phyloP scores from a whole-genome alignment of 2,113 vertebrate species.

The Dicerorhinus sumatrensis region DNA sequence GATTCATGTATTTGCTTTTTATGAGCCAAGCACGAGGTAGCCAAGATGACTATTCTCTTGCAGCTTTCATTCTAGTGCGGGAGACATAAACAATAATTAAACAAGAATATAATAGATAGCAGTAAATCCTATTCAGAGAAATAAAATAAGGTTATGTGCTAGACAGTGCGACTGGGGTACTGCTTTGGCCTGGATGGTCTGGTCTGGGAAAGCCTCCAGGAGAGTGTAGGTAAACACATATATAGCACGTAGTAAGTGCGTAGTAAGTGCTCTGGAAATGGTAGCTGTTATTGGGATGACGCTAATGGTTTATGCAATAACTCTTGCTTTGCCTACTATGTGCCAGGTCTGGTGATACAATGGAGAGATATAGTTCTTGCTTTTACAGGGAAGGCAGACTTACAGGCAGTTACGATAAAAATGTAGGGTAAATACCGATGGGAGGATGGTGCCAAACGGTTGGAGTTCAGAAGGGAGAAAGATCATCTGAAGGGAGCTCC shows the following conservation, averaged over 20 bases:
- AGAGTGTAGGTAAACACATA: background rate
- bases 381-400: background rate
- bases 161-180: background rate
- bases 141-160: background rate
- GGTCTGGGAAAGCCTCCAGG: slow-evolving; percentile 3
- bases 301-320: background rate
- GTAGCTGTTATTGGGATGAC: slow-evolving; percentile 45
- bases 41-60: background rate
- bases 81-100: background rate
- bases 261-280: background rate
- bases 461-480: background rate
- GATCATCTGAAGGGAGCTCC: background rate
- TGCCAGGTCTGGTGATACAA: background rate
- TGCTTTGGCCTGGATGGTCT: background rate
- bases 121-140: background rate
- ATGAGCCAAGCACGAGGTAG: background rate
- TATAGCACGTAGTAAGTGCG: no score
- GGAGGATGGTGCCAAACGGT: background rate
- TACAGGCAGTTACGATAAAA: background rate
- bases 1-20: background rate
- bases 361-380: background rate
- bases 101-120: background rate
- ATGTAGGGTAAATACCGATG: background rate
- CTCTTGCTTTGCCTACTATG: background rate
- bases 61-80: background rate